A percentile compares a stretch with the other conserved stretches of the same genome.
phyloP scores from a whole-genome alignment of 2,888 invertebrate genomes.

The Cristatella mucedo region DNA sequence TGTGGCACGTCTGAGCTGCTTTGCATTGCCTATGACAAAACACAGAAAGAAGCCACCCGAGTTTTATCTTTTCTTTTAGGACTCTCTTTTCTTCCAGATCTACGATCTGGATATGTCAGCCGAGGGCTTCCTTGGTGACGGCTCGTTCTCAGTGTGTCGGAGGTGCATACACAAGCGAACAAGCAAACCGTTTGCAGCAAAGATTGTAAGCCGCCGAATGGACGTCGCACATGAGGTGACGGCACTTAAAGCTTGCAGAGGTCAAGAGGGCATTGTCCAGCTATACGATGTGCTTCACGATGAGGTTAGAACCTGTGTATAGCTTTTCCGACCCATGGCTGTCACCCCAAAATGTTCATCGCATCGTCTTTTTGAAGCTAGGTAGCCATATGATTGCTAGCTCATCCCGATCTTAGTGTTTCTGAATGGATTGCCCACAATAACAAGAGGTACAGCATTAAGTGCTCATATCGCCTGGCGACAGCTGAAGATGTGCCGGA shows the following conservation, averaged over 20 bases:
- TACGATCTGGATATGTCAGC: conserved; percentile 54
- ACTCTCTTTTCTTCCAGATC: conserved; percentile 67
- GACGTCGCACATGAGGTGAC: conserved; percentile 59
- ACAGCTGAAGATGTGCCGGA: too few relatives aligned
- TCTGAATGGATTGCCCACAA: too few relatives aligned
- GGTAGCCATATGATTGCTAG: too few relatives aligned
- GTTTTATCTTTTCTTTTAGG: conserved; percentile 45
- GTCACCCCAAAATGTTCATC: too few relatives aligned
- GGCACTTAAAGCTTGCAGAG: conserved; percentile 64
- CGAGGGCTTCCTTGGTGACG: conserved; percentile 59
- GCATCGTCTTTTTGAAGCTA: too few relatives aligned
- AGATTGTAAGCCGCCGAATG: conserved; percentile 56
- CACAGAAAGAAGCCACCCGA: too few relatives aligned
- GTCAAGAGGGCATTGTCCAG: conserved; percentile 70
- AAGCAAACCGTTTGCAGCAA: conserved; percentile 65
- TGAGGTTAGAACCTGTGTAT: conserved; percentile 44
- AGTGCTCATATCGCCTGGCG: too few relatives aligned
- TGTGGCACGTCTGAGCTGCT: too few relatives aligned
- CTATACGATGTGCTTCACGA: conserved; percentile 69
- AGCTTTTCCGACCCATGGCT: too few relatives aligned
- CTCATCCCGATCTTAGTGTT: too few relatives aligned
- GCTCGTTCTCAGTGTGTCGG: conserved; percentile 70
- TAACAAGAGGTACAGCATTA: too few relatives aligned
- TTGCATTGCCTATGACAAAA: too few relatives aligned
- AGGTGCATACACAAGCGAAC: conserved; percentile 58